Evolutionary conservation across 2,888 invertebrate genomes (phyloP).

Genomic region (Pyrocoelia pectoralis): DNA sequence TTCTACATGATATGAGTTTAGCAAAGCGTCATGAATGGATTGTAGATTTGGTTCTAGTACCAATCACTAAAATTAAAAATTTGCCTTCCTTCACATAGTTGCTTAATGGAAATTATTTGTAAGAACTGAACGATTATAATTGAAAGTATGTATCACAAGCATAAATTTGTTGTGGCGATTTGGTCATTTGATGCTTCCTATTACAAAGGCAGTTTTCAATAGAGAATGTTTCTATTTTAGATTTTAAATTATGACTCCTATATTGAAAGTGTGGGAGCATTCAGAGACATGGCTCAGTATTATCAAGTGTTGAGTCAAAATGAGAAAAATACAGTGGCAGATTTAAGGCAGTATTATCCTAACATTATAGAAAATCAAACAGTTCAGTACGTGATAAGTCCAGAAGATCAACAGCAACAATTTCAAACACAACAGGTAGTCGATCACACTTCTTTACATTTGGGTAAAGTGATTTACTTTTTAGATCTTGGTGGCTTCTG

Average conservation of each 20-base stretch:
- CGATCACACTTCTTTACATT: background rate
- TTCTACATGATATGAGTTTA: no score
- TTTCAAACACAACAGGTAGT: constrained; percentile 52
- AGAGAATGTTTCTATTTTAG: background rate
- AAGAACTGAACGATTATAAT: no score
- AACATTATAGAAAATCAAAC: constrained; percentile 62
- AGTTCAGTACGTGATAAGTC: constrained; percentile 54
- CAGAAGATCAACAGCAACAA: constrained; percentile 50
- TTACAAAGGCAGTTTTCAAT: no score
- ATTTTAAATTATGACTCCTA: background rate
- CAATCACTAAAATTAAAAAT: no score
- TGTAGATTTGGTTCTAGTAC: no score
- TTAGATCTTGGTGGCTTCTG: constrained; percentile 51
- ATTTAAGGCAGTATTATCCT: constrained; percentile 70
- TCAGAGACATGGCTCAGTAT: constrained; percentile 70
- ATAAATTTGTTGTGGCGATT: no score
- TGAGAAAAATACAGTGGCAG: constrained; percentile 65
- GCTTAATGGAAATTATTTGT: no score
- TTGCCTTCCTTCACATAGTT: no score
- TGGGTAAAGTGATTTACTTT: background rate
- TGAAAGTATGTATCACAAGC: no score
- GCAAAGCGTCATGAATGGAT: no score
- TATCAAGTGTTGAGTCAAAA: constrained; percentile 71
- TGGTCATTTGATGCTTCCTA: no score
- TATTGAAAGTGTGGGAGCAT: background rate